Evolutionary conservation across 2,797 vertebrate genomes (phyloP).

Genomic region (Macropus fuliginosus): DNA sequence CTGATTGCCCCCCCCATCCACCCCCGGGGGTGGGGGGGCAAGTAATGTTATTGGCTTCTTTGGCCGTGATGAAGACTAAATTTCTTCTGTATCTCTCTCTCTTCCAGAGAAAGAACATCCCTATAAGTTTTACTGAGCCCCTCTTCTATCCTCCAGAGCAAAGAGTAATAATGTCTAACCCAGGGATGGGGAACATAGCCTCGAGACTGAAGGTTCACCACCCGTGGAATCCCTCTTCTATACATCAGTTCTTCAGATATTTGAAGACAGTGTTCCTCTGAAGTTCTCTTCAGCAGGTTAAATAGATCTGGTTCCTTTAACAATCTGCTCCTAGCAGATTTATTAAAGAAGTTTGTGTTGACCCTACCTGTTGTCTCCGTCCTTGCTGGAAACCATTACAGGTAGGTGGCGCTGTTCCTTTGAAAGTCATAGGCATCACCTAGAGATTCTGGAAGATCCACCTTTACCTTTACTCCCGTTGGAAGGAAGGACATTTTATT

Average conservation of each 20-base stretch:
- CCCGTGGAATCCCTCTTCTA: neutral
- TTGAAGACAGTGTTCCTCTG: neutral
- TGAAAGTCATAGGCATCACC: neutral
- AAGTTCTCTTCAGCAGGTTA: neutral
- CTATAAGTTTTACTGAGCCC: neutral
- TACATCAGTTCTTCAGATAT: neutral
- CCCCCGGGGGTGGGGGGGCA: no score
- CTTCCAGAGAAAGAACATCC: neutral
- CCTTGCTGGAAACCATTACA: neutral
- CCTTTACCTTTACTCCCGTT: neutral
- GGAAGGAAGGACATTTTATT: constrained; percentile 1
- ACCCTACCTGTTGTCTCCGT: neutral
- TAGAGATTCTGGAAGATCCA: neutral
- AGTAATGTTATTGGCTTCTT: neutral
- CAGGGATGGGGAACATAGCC: no score
- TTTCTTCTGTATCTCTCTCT: neutral
- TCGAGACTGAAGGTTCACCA: no score
- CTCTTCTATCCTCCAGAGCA: neutral
- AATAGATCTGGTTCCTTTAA: neutral
- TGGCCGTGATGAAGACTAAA: neutral
- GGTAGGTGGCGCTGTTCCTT: neutral
- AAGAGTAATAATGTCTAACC: neutral
- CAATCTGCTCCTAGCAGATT: neutral
- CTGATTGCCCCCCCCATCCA: neutral
- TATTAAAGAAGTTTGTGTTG: neutral